Evolutionary conservation across 1,140 invertebrate genomes (phyloP).

Genomic region (Bombus polaris): DNA sequence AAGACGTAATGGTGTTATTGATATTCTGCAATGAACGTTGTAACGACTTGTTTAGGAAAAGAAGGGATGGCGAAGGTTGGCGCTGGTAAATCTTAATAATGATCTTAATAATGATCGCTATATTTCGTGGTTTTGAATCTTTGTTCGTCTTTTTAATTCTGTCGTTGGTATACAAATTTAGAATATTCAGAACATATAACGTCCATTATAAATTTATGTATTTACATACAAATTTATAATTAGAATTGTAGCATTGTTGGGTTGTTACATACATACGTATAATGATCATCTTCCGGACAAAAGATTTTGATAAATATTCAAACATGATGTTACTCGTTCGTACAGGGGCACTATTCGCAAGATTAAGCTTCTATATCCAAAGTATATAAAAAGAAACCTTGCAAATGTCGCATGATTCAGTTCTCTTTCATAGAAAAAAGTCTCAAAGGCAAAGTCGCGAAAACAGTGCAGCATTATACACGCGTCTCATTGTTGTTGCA

Average conservation of each 20-base stretch:
- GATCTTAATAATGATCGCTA: background rate
- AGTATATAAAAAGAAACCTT: background rate
- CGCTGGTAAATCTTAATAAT: background rate
- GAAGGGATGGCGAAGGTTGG: no score
- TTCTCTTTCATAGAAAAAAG: background rate
- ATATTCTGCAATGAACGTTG: conserved; percentile 16
- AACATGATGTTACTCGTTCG: background rate
- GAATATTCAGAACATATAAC: no score
- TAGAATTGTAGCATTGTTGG: no score
- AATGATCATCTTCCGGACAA: no score
- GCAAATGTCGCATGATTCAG: background rate
- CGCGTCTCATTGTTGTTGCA: no score
- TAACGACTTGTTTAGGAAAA: no score
- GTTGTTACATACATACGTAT: no score
- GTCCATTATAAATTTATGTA: no score
- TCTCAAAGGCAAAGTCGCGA: background rate
- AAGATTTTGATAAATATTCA: no score
- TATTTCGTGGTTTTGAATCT: background rate
- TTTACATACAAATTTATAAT: no score
- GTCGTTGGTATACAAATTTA: background rate
- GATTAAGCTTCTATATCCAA: background rate
- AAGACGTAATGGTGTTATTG: background rate
- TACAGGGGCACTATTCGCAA: background rate
- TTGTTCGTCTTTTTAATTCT: background rate
- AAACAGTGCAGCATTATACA: background rate